Conservation (phyloP, 2,888 invertebrate genomes). For the Eupsilia transversa region DNA sequence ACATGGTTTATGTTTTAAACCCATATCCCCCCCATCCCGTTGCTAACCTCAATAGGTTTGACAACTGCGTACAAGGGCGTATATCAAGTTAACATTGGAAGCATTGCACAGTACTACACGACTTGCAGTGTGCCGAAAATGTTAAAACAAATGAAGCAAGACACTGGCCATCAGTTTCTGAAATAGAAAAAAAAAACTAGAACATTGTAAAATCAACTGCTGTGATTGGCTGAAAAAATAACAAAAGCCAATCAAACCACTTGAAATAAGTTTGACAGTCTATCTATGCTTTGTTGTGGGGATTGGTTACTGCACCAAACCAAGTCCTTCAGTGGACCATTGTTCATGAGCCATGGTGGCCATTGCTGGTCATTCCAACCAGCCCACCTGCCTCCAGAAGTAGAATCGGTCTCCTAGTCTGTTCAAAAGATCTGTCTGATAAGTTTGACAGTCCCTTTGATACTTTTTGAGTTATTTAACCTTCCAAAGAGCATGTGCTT, state of each 20-base stretch:
- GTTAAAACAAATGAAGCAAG: conserved; percentile 69
- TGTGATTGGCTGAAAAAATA: not conserved
- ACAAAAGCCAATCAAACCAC: not conserved
- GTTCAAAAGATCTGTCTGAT: not conserved
- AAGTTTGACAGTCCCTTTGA: not conserved
- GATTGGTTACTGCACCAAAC: too few species aligned
- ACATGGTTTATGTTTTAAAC: not conserved
- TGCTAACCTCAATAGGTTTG: conserved; percentile 77
- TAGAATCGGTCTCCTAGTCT: too few species aligned
- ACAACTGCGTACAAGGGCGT: conserved; percentile 84
- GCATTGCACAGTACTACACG: conserved; percentile 70
- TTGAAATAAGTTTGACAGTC: conserved; percentile 2
- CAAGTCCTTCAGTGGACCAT: not conserved
- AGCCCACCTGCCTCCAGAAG: not conserved
- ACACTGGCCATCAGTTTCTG: not conserved
- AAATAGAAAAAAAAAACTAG: not conserved
- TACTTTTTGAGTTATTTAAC: not conserved
- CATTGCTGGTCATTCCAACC: accelerated
- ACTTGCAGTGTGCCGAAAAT: conserved; percentile 81
- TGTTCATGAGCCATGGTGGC: not conserved
- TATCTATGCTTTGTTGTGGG: not conserved
- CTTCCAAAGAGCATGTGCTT: not conserved
- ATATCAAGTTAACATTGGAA: conserved; percentile 80
- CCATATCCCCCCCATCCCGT: conserved; percentile 79
- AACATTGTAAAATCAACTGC: accelerated